phyloP scores from a whole-genome alignment of 2,797 vertebrate species.

The Vultur gryphus region DNA sequence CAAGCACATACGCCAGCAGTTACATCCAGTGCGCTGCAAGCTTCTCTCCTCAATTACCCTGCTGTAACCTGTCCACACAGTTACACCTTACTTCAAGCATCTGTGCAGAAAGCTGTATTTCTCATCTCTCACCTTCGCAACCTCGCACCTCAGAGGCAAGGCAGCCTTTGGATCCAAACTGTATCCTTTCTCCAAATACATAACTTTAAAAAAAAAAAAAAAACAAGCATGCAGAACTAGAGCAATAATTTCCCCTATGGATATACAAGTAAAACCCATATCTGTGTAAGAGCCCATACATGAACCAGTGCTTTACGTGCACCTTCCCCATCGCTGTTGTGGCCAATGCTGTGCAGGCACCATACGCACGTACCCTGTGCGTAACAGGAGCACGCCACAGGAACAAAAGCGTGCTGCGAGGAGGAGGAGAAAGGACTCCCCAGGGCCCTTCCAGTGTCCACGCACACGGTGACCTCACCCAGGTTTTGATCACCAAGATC shows the following conservation, averaged over 20 bases:
- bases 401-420: neutral
- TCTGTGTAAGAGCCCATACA: neutral
- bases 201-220: neutral
- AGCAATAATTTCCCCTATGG: neutral
- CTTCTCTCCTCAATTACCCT: neutral
- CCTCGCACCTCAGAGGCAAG: neutral
- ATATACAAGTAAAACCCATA: accelerated
- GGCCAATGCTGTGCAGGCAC: neutral
- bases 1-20: neutral
- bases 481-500: neutral
- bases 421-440: neutral
- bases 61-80: neutral
- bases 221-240: neutral
- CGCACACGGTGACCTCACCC: neutral
- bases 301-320: neutral
- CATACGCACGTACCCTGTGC: accelerated
- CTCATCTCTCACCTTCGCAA: neutral
- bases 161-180: neutral
- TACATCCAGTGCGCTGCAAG: neutral
- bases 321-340: neutral
- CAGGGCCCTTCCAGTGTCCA: neutral
- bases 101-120: neutral
- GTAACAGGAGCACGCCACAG: neutral
- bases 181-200: neutral
- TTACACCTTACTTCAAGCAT: neutral